A percentile compares a stretch with the other conserved stretches of the same genome.
These are phyloP conservation scores for Serrognathus titanus DNA, from an alignment of 2,888 invertebrate species.

Conservation along the genomic window DNA sequence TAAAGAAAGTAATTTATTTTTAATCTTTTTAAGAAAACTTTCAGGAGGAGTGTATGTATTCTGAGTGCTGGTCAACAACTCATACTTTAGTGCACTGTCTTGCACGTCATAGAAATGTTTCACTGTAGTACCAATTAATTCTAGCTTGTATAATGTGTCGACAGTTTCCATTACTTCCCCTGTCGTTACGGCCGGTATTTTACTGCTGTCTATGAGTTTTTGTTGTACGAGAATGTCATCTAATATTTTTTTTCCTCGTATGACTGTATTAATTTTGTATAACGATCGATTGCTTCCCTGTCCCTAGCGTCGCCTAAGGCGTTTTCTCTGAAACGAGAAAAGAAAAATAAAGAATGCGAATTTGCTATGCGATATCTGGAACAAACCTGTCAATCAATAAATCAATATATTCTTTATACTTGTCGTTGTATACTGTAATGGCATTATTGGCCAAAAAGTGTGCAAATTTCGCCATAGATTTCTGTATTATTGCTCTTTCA, in stretches of 20 bases:
- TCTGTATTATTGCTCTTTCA: constrained; percentile 34
- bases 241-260: constrained; percentile 34
- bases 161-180: constrained; percentile 29
- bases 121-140: constrained; percentile 35
- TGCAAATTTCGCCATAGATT: constrained; percentile 39
- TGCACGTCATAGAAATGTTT: constrained; percentile 34
- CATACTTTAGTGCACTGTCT: not conserved
- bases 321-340: constrained; percentile 29
- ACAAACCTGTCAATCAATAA: constrained; percentile 37
- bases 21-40: too few species aligned
- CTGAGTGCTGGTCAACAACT: not conserved
- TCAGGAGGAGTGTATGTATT: not conserved
- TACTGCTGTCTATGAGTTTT: not conserved
- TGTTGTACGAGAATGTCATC: constrained; percentile 22
- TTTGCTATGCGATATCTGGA: too few species aligned
- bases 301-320: constrained; percentile 27
- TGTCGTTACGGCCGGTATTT: constrained; percentile 20
- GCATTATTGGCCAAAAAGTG: constrained; percentile 41
- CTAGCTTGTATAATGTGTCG: constrained; percentile 31
- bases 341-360: too few species aligned
- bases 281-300: constrained; percentile 24
- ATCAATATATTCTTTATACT: constrained; percentile 38
- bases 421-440: constrained; percentile 37
- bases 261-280: constrained; percentile 26
- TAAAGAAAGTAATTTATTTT: too few species aligned